phyloP scores from a whole-genome alignment of 2,797 vertebrate species.

The Acanthurus tractus region DNA sequence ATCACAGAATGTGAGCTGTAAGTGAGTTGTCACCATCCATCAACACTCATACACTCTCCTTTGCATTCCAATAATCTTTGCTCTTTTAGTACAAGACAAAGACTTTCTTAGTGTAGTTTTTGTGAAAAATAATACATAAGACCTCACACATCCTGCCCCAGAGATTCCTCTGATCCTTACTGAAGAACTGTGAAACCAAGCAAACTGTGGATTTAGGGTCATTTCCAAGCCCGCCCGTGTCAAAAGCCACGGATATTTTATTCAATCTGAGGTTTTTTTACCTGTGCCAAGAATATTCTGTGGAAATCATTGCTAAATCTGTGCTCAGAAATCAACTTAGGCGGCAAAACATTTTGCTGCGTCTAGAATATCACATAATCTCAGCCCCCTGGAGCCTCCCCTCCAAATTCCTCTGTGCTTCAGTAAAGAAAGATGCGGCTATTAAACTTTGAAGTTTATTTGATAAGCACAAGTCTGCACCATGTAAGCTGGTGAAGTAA shows the following conservation, averaged over 20 bases:
- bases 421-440: background rate
- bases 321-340: background rate
- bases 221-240: constrained; percentile 1
- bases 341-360: background rate
- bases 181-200: constrained; percentile 19
- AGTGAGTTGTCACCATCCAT: constrained; percentile 3
- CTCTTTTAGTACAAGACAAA: background rate
- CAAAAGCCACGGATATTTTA: constrained; percentile 5
- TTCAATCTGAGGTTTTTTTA: constrained; percentile 5
- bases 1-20: constrained; percentile 15
- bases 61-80: background rate
- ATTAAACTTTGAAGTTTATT: background rate
- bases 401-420: constrained; percentile 5
- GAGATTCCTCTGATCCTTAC: background rate
- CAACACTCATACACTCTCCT: background rate
- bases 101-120: background rate
- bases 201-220: constrained; percentile 22
- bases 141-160: constrained; percentile 17
- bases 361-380: background rate
- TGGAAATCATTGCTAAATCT: constrained; percentile 4
- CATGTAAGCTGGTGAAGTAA: background rate
- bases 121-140: constrained; percentile 2
- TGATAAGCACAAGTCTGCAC: background rate
- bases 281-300: constrained; percentile 18
- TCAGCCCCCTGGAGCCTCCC: constrained; percentile 1